Conservation (phyloP, 2,113 vertebrate genomes). For the Pantherophis guttatus region DNA sequence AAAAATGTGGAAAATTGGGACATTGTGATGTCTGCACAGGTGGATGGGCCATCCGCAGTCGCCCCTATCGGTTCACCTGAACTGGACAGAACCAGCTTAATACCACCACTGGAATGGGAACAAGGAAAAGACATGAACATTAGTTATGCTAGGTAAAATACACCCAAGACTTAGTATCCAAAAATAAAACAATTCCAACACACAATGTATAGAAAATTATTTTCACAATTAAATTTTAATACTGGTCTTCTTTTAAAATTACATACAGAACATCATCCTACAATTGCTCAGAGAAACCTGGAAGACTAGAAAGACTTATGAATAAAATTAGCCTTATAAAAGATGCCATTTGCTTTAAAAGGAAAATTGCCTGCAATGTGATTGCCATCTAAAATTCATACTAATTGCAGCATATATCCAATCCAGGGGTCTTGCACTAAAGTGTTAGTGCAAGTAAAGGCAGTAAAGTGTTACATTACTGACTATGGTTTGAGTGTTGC, state of each 20-base stretch:
- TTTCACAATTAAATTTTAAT: neutral
- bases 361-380: constrained; percentile 3
- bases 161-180: neutral
- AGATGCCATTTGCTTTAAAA: constrained; percentile 7
- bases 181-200: rapidly evolving
- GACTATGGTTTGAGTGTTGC: rapidly evolving
- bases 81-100: too few relatives aligned
- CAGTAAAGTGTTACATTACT: neutral
- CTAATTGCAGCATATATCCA: neutral
- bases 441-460: neutral
- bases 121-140: neutral
- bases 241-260: constrained; percentile 9
- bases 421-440: neutral
- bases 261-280: neutral
- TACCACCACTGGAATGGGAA: neutral
- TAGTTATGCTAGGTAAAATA: constrained; percentile 16
- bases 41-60: too few relatives aligned
- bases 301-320: neutral
- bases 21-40: too few relatives aligned
- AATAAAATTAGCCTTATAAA: neutral
- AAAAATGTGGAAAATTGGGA: too few relatives aligned
- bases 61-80: too few relatives aligned
- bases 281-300: neutral
- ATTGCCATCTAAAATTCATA: neutral
- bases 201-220: neutral